phyloP scores from a whole-genome alignment of 1,140 invertebrate species.

The Mactra quadrangularis region DNA sequence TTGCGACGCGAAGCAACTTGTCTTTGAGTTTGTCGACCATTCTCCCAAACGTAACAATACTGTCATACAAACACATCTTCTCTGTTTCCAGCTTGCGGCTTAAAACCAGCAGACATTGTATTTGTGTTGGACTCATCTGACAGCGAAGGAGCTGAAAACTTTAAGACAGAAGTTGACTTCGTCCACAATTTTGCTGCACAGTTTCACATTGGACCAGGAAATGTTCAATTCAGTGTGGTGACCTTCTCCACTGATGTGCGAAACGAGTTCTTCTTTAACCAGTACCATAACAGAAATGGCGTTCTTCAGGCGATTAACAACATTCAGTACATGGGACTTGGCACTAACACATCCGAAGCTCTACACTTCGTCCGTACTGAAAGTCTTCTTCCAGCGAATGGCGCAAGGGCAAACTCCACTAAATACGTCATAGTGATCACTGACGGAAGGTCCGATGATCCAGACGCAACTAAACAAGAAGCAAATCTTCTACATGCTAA shows the following conservation, averaged over 20 bases:
- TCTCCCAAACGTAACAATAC: not conserved
- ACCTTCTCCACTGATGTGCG: slow-evolving; percentile 36
- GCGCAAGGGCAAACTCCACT: slow-evolving; percentile 49
- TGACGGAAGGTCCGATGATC: slow-evolving; percentile 54
- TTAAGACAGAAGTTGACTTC: slow-evolving; percentile 61
- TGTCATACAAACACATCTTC: not conserved
- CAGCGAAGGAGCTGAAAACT: slow-evolving; percentile 62
- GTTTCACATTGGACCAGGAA: slow-evolving; percentile 60
- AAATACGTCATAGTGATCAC: slow-evolving; percentile 63
- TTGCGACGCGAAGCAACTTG: not conserved
- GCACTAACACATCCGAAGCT: slow-evolving; percentile 35
- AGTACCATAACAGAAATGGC: slow-evolving; percentile 15
- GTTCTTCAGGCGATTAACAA: slow-evolving; percentile 52
- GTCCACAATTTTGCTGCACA: slow-evolving; percentile 57
- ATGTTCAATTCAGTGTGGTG: slow-evolving; percentile 63
- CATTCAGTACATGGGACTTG: slow-evolving; percentile 51
- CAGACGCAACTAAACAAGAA: slow-evolving; percentile 31
- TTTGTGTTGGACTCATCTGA: slow-evolving; percentile 68
- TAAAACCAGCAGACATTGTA: slow-evolving; percentile 69
- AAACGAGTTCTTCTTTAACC: slow-evolving; percentile 58
- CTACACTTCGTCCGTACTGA: slow-evolving; percentile 41
- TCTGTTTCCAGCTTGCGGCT: slow-evolving; percentile 43
- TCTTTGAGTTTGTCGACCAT: not conserved
- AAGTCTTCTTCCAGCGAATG: slow-evolving; percentile 26
- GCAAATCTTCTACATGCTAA: slow-evolving; percentile 31